phyloP scores from a whole-genome alignment of 2,797 vertebrate genomes.

The Schizopygopsis pylzovi region DNA sequence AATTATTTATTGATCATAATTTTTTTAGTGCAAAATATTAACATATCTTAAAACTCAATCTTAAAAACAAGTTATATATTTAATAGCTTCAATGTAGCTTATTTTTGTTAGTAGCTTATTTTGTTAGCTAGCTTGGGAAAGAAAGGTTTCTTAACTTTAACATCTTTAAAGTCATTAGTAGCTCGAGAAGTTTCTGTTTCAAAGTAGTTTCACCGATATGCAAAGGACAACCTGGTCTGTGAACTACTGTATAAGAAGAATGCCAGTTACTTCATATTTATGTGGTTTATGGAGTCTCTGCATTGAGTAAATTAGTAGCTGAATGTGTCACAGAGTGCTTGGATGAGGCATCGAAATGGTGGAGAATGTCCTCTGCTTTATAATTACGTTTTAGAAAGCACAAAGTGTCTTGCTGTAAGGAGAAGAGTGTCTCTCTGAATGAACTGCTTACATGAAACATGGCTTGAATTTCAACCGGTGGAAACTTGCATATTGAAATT shows the following conservation, averaged over 20 bases:
- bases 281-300: slow-evolving; percentile 6
- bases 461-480: slow-evolving; percentile 27
- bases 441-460: slow-evolving; percentile 21
- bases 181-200: background rate
- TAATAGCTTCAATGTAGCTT: no score
- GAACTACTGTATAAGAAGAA: slow-evolving; percentile 6
- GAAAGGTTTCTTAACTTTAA: no score
- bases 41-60: no score
- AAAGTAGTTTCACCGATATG: background rate
- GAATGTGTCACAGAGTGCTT: background rate
- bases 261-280: background rate
- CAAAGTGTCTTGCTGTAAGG: slow-evolving; percentile 22
- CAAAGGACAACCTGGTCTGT: slow-evolving; percentile 13
- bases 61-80: no score
- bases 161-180: background rate
- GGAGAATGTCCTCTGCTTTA: slow-evolving; percentile 4
- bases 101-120: no score
- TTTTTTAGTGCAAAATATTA: no score
- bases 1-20: background rate
- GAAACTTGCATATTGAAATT: slow-evolving; percentile 28
- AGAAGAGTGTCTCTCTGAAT: slow-evolving; percentile 12
- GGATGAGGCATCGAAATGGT: background rate
- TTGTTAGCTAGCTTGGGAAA: no score
- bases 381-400: slow-evolving; percentile 43
- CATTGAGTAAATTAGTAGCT: background rate